Base-by-base conservation (phyloP, 2,113 vertebrate species). In the Lethenteron camtschaticum region DNA sequence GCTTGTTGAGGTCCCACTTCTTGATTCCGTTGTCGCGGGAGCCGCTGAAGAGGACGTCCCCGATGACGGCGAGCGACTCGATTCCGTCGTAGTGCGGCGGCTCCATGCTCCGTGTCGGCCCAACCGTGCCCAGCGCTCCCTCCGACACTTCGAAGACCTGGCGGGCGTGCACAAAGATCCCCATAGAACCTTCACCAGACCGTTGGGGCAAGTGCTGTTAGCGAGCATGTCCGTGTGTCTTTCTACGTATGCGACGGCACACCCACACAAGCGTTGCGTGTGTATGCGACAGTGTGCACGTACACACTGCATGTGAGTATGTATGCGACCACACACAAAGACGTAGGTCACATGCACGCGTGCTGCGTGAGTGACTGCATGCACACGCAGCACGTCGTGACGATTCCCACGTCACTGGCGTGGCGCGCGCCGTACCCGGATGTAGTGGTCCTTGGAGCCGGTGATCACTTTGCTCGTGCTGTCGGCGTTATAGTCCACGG, bases 91-190 rank as follows among this genome's bases (percentile, higher is more conserved):
- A 89, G 77, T 96, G 94, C 56, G 85, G 75, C 8, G 90, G 87
- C 41, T 91, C 88, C 73, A 94, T 88, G 60, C 83, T 87, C 71
- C 90, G 85, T 70, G 82, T 80, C 72, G 87, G 85, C 75, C 76
- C 81, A 71, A 97, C 76, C 13, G 85, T 88, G 68, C 91, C 92
- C 76, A 95, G 85, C 74, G 84, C 83, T 0, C 90, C 90, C 81
- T 90, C 91, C 9, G 84, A 79, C 74, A 95, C 85, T 76, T 95
- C 94, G 56, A 94, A 96, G 86, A 96, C 87, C 92, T 97, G 73
- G 58, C 80, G 77, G 8, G 71, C 69, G 70, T 41, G 56, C 6
- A 57, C 11, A 56, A 55, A 58, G 68, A 41, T 41, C 41, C 5
- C 41, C 41, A 41, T 41, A 41, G 41, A 6, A 5, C 41, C 41